These are phyloP conservation scores for Anthophora plumipes DNA, from an alignment of 2,888 invertebrate species.

Conservation along the genomic window DNA sequence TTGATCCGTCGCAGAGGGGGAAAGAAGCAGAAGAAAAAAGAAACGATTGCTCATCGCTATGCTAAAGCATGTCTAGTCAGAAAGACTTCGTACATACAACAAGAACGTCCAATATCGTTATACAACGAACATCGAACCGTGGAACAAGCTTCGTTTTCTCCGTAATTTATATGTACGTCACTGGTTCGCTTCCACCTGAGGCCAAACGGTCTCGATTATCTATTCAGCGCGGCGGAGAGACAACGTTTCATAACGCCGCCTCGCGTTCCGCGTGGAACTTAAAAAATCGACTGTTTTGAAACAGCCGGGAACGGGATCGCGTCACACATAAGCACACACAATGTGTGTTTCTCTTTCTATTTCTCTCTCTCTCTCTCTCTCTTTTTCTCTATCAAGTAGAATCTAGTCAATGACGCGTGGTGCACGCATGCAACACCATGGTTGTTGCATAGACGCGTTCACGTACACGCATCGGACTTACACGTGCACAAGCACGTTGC, in stretches of 20 bases:
- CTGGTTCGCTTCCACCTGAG: slow-evolving; percentile 5
- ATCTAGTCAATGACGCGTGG: slow-evolving; percentile 44
- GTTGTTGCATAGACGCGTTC: slow-evolving; percentile 14
- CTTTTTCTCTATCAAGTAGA: too few species aligned
- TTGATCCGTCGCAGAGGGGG: too few species aligned
- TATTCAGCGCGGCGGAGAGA: slow-evolving; percentile 26
- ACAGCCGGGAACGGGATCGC: slow-evolving; percentile 40
- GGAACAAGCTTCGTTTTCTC: slow-evolving; percentile 13
- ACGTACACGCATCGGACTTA: slow-evolving; percentile 3
- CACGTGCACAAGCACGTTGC: slow-evolving; percentile 52
- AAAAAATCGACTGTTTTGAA: slow-evolving; percentile 55
- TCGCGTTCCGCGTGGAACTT: slow-evolving; percentile 15
- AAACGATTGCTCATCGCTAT: too few species aligned
- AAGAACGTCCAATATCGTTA: too few species aligned
- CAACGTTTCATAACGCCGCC: slow-evolving; percentile 43
- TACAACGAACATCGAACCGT: neutral
- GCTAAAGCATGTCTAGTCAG: too few species aligned
- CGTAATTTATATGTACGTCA: slow-evolving; percentile 4
- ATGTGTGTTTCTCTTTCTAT: slow-evolving; percentile 1
- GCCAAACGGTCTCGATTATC: slow-evolving; percentile 25
- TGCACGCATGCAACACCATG: slow-evolving; percentile 3
- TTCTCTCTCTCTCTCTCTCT: too few species aligned
- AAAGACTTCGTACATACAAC: too few species aligned
- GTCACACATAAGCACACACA: neutral
- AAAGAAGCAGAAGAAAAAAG: too few species aligned